Evolutionary conservation across 2,888 invertebrate species (phyloP).

Genomic region (Brachycybe producta): DNA sequence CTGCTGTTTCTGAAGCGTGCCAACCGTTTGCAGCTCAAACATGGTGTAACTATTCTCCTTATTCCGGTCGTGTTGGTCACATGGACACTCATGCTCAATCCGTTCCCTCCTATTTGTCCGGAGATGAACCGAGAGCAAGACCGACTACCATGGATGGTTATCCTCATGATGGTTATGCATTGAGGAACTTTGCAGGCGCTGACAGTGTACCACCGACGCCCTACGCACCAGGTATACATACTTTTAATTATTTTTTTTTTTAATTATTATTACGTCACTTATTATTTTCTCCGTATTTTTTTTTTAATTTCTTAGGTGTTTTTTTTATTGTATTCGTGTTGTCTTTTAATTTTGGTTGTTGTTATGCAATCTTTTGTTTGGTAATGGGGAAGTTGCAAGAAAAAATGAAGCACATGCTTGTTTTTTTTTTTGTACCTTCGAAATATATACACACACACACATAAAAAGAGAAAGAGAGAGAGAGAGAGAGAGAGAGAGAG

Average conservation of each 20-base stretch:
- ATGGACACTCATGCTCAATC: conserved; percentile 25
- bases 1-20: conserved; percentile 41
- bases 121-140: conserved; percentile 23
- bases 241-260: neutral
- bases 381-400: no score
- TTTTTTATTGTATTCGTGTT: no score
- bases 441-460: no score
- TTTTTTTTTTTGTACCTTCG: no score
- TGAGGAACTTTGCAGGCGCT: conserved; percentile 56
- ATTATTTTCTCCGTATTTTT: no score
- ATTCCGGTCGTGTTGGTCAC: conserved; percentile 33
- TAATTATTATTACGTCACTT: neutral
- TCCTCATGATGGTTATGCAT: conserved; percentile 59
- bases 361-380: no score
- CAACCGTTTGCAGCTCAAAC: conserved; percentile 54
- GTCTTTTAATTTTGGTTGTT: no score
- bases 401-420: no score
- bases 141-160: conserved; percentile 46
- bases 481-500: no score
- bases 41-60: conserved; percentile 59
- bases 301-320: no score
- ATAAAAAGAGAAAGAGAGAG: no score
- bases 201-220: conserved; percentile 57
- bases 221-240: conserved; percentile 60
- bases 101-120: conserved; percentile 24